These are phyloP conservation scores for Eunapius fragilis DNA, from an alignment of 37 sponge, comb jelly and placozoan species.

Conservation along the genomic window DNA sequence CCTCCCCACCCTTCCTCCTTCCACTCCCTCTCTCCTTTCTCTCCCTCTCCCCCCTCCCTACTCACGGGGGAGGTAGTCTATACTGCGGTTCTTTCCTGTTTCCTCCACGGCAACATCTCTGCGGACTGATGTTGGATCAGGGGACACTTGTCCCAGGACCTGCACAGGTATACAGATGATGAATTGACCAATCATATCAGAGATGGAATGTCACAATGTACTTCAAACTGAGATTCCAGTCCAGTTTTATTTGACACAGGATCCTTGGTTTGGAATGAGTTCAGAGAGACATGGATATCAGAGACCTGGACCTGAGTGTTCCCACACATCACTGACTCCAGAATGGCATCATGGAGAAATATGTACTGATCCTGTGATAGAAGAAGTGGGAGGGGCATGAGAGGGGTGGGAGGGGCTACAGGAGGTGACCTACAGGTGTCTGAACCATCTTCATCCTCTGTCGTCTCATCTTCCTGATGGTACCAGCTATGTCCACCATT, in stretches of 20 bases:
- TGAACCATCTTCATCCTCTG: constrained; percentile 81
- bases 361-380: constrained; percentile 58
- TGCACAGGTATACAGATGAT: background rate
- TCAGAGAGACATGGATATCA: background rate
- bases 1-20: no score
- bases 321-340: constrained; percentile 50
- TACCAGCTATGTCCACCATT: constrained; percentile 47
- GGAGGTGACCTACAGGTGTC: constrained; percentile 39
- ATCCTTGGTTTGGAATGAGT: background rate
- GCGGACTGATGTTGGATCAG: constrained; percentile 7
- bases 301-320: constrained; percentile 45
- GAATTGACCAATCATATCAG: background rate
- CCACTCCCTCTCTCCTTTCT: background rate
- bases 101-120: constrained; percentile 1
- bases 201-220: background rate
- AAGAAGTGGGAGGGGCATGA: background rate
- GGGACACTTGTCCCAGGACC: constrained; percentile 46
- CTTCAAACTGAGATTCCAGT: background rate
- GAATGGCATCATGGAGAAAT: constrained; percentile 65
- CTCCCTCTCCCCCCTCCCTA: background rate
- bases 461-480: constrained; percentile 52
- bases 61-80: constrained; percentile 50
- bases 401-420: background rate
- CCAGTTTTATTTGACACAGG: background rate
- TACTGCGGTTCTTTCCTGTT: constrained; percentile 35